phyloP scores from a whole-genome alignment of 92 coral and sea anemone species.

The Epizoanthus illoricatus region DNA sequence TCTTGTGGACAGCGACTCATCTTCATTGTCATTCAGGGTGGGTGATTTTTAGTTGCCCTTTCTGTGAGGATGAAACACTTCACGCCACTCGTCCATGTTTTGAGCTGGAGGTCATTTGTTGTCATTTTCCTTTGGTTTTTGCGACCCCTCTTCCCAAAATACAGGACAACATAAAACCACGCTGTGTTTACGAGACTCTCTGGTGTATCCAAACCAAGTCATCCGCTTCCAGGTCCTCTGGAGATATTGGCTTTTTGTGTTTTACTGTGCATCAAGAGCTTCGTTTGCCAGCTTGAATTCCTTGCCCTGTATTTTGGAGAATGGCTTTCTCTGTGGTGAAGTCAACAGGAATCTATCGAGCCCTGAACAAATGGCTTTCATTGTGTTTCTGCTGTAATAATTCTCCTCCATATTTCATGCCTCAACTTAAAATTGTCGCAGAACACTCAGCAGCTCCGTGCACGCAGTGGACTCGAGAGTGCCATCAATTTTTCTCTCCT shows the following conservation, averaged over 20 bases:
- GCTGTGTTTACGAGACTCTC: constrained; percentile 43
- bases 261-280: constrained; percentile 34
- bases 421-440: no score
- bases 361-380: constrained; percentile 8
- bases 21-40: constrained; percentile 46
- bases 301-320: constrained; percentile 27
- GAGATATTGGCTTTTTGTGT: constrained; percentile 38
- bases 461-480: no score
- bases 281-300: constrained; percentile 31
- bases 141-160: constrained; percentile 57
- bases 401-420: neutral
- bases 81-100: constrained; percentile 37
- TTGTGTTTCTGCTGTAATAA: neutral
- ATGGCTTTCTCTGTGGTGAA: constrained; percentile 36
- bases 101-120: constrained; percentile 2
- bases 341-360: constrained; percentile 25
- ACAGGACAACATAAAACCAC: constrained; percentile 51
- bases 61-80: constrained; percentile 40
- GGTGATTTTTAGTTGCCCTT: constrained; percentile 56
- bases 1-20: constrained; percentile 38
- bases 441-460: no score
- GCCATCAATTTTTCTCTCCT: no score
- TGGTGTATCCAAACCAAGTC: constrained; percentile 22
- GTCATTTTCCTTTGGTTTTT: constrained; percentile 52
- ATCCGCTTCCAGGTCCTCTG: constrained; percentile 39